These are phyloP conservation scores for Xiphophorus hellerii DNA, from an alignment of 2,113 vertebrate species.

Conservation along the genomic window DNA sequence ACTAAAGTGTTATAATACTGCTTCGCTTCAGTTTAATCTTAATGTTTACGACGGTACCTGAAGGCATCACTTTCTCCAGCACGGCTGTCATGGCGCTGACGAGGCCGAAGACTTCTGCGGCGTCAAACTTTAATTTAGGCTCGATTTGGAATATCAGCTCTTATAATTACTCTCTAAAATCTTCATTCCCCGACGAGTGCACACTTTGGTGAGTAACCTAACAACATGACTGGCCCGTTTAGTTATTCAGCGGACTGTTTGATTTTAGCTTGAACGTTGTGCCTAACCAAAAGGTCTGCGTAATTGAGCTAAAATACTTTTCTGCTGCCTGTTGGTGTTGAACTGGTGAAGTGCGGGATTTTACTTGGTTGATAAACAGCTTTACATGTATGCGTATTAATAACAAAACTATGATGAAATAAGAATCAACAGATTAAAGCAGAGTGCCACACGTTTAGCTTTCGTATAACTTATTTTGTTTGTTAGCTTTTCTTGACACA, in stretches of 20 bases:
- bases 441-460: slow-evolving; percentile 26
- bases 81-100: slow-evolving; percentile 68
- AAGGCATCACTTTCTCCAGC: slow-evolving; percentile 30
- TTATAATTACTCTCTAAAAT: not conserved
- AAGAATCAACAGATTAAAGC: not conserved
- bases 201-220: slow-evolving; percentile 49
- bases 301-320: not conserved
- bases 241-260: not conserved
- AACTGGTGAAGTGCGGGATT: not conserved
- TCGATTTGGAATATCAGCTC: not conserved
- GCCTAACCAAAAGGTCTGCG: not conserved
- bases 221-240: not conserved
- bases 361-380: not conserved
- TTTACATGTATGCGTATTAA: not conserved
- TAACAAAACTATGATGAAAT: not conserved
- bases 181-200: accelerated
- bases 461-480: not conserved
- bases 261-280: slow-evolving; percentile 11
- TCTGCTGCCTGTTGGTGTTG: not conserved
- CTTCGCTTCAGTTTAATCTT: accelerated
- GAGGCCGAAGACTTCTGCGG: slow-evolving; percentile 34
- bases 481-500: not conserved
- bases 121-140: slow-evolving; percentile 55
- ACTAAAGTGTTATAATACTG: not conserved
- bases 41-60: slow-evolving; percentile 31